Percentiles rank a stretch among this genome's conserved stretches.
Evolutionary conservation across 2,113 vertebrate genomes (phyloP).

Genomic region (Python bivittatus): DNA sequence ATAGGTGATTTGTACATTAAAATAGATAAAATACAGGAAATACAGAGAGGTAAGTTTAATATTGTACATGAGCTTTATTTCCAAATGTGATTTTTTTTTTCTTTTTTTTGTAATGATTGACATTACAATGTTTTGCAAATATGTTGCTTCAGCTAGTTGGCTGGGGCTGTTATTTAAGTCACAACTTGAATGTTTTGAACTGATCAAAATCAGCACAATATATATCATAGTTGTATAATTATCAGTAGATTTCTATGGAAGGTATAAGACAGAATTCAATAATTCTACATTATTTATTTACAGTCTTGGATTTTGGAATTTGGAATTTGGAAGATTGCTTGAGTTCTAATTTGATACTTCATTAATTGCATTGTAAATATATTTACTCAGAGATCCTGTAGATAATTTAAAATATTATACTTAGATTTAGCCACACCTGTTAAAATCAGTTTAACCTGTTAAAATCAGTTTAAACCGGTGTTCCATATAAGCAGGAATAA

Average conservation of each 20-base stretch:
- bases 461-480: neutral
- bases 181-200: neutral
- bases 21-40: neutral
- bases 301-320: neutral
- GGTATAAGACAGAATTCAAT: neutral
- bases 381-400: neutral
- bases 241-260: neutral
- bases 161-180: neutral
- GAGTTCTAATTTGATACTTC: neutral
- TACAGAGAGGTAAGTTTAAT: neutral
- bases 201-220: neutral
- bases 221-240: neutral
- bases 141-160: neutral
- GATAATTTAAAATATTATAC: neutral
- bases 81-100: neutral
- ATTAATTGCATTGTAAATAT: neutral
- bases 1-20: conserved; percentile 50
- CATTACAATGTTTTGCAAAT: neutral
- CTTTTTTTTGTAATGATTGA: neutral
- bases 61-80: neutral
- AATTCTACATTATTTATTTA: neutral
- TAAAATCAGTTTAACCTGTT: neutral
- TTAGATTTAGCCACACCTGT: neutral
- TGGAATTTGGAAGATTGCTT: neutral
- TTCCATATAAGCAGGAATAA: neutral